These are phyloP conservation scores for Syngnathus acus DNA, from an alignment of 2,797 vertebrate genomes.

Conservation along the genomic window DNA sequence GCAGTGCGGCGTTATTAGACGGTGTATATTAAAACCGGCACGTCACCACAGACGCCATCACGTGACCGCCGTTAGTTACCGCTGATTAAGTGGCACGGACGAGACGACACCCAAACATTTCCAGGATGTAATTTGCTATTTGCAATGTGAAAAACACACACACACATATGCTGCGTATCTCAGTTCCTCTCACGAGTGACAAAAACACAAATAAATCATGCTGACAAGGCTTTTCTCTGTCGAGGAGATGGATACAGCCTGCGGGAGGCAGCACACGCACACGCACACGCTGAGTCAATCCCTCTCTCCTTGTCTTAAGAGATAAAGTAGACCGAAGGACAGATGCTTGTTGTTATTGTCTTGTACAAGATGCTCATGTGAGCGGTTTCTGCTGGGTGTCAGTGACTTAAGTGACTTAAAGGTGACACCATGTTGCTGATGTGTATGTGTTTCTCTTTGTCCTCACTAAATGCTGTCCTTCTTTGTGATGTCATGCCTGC, in stretches of 20 bases:
- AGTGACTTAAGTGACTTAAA: neutral
- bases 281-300: conserved; percentile 8
- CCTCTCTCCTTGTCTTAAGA: conserved; percentile 7
- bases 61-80: neutral
- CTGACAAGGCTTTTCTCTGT: conserved; percentile 33
- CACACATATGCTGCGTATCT: neutral
- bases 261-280: conserved; percentile 15
- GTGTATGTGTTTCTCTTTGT: neutral
- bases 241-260: conserved; percentile 46
- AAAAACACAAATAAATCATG: conserved; percentile 47
- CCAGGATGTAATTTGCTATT: neutral
- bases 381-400: neutral
- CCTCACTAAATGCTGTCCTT: too few species aligned
- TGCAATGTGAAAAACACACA: neutral
- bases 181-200: conserved; percentile 36
- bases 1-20: neutral
- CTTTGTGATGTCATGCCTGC: neutral
- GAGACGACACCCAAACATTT: neutral
- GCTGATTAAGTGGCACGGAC: neutral
- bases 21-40: neutral
- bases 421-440: neutral
- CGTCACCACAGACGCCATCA: neutral
- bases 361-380: neutral
- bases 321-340: conserved; percentile 5
- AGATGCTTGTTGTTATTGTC: conserved; percentile 1